phyloP scores from a whole-genome alignment of 2,797 vertebrate genomes.

The Phoxinus dragarum region DNA sequence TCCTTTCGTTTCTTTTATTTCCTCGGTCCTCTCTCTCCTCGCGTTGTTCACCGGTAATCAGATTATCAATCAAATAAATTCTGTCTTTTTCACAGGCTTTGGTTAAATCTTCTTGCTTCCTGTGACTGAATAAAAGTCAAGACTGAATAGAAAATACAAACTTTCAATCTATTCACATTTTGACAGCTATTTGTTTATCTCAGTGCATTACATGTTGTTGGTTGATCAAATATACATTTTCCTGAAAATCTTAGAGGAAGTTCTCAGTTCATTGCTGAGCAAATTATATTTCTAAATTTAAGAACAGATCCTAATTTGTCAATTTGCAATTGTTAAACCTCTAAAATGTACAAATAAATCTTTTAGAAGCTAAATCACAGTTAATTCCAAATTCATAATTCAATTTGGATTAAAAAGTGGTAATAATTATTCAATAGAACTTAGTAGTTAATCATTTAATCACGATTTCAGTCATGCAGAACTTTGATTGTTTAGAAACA shows the following conservation, averaged over 20 bases:
- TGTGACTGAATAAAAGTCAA: constrained; percentile 26
- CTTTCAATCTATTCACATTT: not conserved
- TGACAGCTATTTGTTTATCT: not conserved
- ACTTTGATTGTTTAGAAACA: not conserved
- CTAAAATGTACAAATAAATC: not conserved
- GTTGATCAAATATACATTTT: not conserved
- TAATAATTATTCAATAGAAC: not conserved
- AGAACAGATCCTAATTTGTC: not conserved
- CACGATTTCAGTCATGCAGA: not conserved
- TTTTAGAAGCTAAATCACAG: not conserved
- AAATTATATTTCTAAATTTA: not conserved
- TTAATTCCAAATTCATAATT: not conserved
- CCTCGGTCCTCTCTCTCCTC: constrained; percentile 15
- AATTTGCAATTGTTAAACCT: not conserved
- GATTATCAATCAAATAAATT: constrained; percentile 46
- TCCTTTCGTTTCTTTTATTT: constrained; percentile 43
- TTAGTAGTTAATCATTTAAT: not conserved
- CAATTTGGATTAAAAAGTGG: not conserved
- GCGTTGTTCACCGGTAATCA: constrained; percentile 33
- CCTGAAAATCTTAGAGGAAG: not conserved
- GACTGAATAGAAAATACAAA: not conserved
- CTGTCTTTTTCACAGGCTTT: constrained; percentile 21
- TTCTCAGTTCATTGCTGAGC: not conserved
- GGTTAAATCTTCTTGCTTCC: constrained; percentile 28
- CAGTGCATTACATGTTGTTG: not conserved